Evolutionary conservation across 2,113 vertebrate genomes (phyloP), one percentile per base, ranked within the genome.

Genomic region (Corvus cornix): DNA sequence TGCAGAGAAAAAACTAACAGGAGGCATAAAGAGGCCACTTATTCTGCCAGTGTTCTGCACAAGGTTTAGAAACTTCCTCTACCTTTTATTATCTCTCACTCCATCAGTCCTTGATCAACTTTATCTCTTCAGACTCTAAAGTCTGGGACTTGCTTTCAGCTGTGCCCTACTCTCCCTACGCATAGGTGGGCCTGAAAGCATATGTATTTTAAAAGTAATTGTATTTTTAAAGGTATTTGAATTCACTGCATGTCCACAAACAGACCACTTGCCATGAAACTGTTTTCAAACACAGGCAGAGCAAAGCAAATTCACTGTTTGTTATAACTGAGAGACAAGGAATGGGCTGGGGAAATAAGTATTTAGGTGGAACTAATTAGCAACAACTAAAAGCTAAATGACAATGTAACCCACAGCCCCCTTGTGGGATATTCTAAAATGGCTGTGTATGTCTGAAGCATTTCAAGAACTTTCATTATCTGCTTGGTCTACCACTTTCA

Each of bases 371-470:
- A 92, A 93, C 88, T 95, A 95, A 93, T 95, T 93, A 93, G 53
- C 62, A 93, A 81, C 16, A 6, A 89, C 56, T 75, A 89, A 92
- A 90, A 95, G 58, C 88, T 78, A 94, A 94, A 95, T 79, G 83
- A 87, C 92, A 93, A 81, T 2, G 21, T 75, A 94, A 90, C 64
- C 83, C 88, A 89, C 11, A 92, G 95, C 68, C 93, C 93, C 88
- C 96, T 95, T 95, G 93, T 94, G 95, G 94, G 93, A 94, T 91
- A 87, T 69, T 95, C 89, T 91, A 95, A 96, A 95, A 96, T 69
- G 95, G 68, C 68, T 85, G 43, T 67, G 33, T 19, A 51, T 10
- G 30, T 77, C 91, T 93, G 73, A 92, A 93, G 56, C 53, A 23
- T 89, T 95, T 94, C 90, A 96, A 96, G 86, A 92, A 84, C 80